Base-by-base conservation (phyloP, 2,797 vertebrate species). In the Chiroxiphia lanceolata region DNA sequence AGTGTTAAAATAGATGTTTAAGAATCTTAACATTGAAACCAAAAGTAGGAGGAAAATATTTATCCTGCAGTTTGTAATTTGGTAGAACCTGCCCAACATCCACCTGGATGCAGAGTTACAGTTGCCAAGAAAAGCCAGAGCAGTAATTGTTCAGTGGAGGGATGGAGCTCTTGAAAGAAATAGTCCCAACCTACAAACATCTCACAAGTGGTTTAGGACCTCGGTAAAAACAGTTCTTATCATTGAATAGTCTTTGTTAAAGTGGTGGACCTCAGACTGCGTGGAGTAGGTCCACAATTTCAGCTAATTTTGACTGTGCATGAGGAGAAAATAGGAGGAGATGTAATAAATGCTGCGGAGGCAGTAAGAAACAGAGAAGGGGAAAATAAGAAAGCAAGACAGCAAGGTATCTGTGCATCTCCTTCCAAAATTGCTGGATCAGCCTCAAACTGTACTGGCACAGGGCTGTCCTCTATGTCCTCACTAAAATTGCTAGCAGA, bases 11-110 rank as follows among this genome's bases (percentile, higher is more conserved):
- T 77, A 76, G 93, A 71, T 56, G 60, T 80, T 91, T 87, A 83
- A 94, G 59, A 87, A 85, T 68, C 57, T 85, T 81, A 89, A 50
- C 22, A 10, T 3, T 68, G 71, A 96, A 96, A 87, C 50, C 42
- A 85, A 92, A 93, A 80, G 69, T 26, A 87, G 68, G 50, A 87
- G 75, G 34, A 74, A 92, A 94, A 93, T 90, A 78, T 87, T 95
- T 93, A 61, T 89, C 54, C 68, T 82, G 51, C 36, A 53, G 42
- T 42, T 85, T 75, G 17, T 68, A 83, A 87, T 87, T 90, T 92
- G 53, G 61, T 67, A 76, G 78, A 75, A 85, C 34, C 45, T 87
- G 40, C 64, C 85, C 78, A 29, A 44, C 34, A 51, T 68, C 60
- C 64, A 80, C 53, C 68, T 77, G 60, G 68, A 68, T 48, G 9